Conservation (phyloP, 1,140 invertebrate genomes). For the Schlechtendalia chinensis region DNA sequence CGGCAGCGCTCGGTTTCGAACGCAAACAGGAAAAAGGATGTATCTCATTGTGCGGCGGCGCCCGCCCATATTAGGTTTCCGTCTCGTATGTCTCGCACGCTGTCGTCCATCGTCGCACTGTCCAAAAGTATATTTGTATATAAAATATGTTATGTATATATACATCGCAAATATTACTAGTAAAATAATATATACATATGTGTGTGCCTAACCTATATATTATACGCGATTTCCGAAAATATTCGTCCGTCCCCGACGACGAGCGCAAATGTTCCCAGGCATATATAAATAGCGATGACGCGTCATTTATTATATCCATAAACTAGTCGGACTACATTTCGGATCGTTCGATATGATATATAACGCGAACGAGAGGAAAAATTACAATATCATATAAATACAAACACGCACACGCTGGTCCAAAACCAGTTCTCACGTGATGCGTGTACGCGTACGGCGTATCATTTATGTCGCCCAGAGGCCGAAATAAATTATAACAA, state of each 20-base stretch:
- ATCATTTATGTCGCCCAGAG: slow-evolving; percentile 40
- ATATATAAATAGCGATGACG: background rate
- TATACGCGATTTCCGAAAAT: background rate
- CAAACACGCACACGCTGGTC: background rate
- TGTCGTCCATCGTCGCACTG: too few species aligned
- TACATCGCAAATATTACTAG: background rate
- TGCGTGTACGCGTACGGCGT: background rate
- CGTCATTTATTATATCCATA: background rate
- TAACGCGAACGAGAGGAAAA: slow-evolving; percentile 10
- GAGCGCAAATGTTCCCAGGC: background rate
- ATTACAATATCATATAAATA: background rate
- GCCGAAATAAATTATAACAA: slow-evolving; percentile 48
- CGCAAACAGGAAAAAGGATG: slow-evolving; percentile 46
- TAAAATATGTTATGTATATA: too few species aligned
- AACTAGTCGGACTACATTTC: slow-evolving; percentile 41
- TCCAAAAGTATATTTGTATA: background rate
- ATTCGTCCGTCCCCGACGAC: background rate
- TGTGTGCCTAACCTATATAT: background rate
- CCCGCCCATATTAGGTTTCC: slow-evolving; percentile 33
- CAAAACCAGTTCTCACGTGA: slow-evolving; percentile 40
- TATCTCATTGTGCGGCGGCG: slow-evolving; percentile 16
- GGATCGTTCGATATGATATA: background rate
- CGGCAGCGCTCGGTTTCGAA: background rate
- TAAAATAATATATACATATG: background rate
- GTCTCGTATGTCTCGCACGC: slow-evolving; percentile 8